These are phyloP conservation scores for Chrysopa pallens DNA, from an alignment of 1,140 invertebrate genomes.

Conservation along the genomic window DNA sequence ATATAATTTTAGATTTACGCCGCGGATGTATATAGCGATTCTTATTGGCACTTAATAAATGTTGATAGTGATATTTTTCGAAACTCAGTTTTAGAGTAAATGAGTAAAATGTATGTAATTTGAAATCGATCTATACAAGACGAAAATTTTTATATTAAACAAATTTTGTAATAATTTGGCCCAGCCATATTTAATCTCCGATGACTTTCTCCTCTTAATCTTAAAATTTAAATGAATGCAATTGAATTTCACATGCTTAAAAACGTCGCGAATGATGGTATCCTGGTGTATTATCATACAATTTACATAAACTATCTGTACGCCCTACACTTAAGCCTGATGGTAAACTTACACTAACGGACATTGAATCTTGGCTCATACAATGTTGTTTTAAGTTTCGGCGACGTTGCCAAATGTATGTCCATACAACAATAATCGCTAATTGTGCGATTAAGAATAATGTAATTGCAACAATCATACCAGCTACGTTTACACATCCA, in stretches of 20 bases:
- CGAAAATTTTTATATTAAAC: too few relatives aligned
- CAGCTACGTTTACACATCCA: constrained; percentile 56
- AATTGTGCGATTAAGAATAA: constrained; percentile 68
- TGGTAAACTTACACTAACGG: constrained; percentile 29
- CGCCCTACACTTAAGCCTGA: constrained; percentile 35
- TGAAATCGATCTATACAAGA: too few relatives aligned
- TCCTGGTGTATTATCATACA: constrained; percentile 54
- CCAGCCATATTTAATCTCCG: too few relatives aligned
- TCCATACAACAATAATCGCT: constrained; percentile 64
- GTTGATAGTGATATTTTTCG: too few relatives aligned
- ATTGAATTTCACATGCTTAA: constrained; percentile 24
- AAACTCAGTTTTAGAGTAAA: too few relatives aligned
- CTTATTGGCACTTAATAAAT: too few relatives aligned
- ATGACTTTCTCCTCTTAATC: too few relatives aligned
- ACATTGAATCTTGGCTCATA: constrained; percentile 30
- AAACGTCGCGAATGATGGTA: constrained; percentile 60
- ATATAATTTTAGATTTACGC: too few relatives aligned
- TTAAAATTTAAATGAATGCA: too few relatives aligned
- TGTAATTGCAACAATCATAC: constrained; percentile 61
- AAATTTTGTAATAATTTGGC: too few relatives aligned
- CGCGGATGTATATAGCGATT: too few relatives aligned
- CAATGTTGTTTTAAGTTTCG: constrained; percentile 34
- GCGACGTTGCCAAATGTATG: constrained; percentile 64
- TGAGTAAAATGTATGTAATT: too few relatives aligned
- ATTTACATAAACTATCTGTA: constrained; percentile 64